Conservation (phyloP, 53 echinoderm and acorn worm genomes). For the Paelopatides confundens region DNA sequence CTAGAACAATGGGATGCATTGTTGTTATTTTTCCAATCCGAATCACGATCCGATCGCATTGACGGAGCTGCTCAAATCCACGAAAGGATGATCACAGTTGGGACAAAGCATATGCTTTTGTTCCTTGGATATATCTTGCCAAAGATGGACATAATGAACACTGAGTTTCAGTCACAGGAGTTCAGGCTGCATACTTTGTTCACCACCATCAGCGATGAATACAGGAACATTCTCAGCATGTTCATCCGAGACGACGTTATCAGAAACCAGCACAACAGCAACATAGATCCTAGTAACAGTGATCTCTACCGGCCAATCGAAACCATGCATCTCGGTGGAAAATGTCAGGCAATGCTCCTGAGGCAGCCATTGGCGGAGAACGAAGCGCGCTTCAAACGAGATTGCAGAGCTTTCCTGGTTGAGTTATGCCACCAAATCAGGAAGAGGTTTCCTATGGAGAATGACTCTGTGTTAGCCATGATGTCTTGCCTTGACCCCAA, state of each 20-base stretch:
- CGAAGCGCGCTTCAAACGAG: slow-evolving; percentile 21
- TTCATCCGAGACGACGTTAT: slow-evolving; percentile 27
- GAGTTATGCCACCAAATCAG: slow-evolving; percentile 41
- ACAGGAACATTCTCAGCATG: slow-evolving; percentile 21
- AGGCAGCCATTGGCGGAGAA: slow-evolving; percentile 36
- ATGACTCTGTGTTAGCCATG: slow-evolving; percentile 24
- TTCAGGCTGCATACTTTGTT: slow-evolving; percentile 29
- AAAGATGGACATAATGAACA: slow-evolving; percentile 34
- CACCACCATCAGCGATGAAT: slow-evolving; percentile 16
- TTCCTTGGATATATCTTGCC: slow-evolving; percentile 42
- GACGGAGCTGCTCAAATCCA: slow-evolving; percentile 32
- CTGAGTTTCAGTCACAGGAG: slow-evolving; percentile 41
- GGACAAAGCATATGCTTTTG: slow-evolving; percentile 37
- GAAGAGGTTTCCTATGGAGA: slow-evolving; percentile 17
- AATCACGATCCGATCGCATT: slow-evolving; percentile 28
- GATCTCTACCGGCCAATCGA: slow-evolving; percentile 22
- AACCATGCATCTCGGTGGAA: slow-evolving; percentile 16
- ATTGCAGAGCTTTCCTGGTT: slow-evolving; percentile 19
- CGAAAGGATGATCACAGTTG: slow-evolving; percentile 21
- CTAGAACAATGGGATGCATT: slow-evolving; percentile 47
- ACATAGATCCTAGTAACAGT: slow-evolving; percentile 29
- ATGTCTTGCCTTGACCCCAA: slow-evolving; percentile 30
- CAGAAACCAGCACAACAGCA: slow-evolving; percentile 1
- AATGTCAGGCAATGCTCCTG: slow-evolving; percentile 49
- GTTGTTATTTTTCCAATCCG: slow-evolving; percentile 21